Evolutionary conservation across 2,888 invertebrate species (phyloP).

Genomic region (Drosophila barbarae): DNA sequence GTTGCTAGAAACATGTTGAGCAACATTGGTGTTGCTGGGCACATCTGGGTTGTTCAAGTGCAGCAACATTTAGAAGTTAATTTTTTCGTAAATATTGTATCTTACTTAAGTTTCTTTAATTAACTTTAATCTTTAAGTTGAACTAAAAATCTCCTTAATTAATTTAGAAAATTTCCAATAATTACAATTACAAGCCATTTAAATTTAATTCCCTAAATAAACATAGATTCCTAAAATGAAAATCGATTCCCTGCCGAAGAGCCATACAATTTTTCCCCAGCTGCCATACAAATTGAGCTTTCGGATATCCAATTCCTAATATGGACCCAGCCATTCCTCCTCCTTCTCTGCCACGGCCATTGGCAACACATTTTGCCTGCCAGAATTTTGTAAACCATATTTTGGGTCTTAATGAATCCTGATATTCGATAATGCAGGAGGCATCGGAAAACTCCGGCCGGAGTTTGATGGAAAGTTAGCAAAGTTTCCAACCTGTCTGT

Average conservation of each 20-base stretch:
- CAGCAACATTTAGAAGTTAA: too few relatives aligned
- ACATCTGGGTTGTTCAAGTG: too few relatives aligned
- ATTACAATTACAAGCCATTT: not conserved
- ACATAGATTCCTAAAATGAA: not conserved
- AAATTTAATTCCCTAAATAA: not conserved
- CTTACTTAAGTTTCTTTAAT: not conserved
- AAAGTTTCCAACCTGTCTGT: conserved; percentile 62
- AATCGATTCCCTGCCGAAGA: conserved; percentile 11
- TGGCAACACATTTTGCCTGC: conserved; percentile 18
- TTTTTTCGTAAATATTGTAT: not conserved
- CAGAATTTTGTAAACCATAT: conserved; percentile 53
- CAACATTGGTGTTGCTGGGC: too few relatives aligned
- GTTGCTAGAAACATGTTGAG: too few relatives aligned
- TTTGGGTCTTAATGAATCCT: conserved; percentile 69
- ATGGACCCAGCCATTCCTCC: conserved; percentile 1
- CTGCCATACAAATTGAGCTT: conserved; percentile 16
- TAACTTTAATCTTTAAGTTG: not conserved
- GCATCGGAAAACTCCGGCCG: conserved; percentile 33
- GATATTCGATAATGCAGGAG: conserved; percentile 70
- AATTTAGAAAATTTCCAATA: not conserved
- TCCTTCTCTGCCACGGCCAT: not conserved
- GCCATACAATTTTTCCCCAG: conserved; percentile 5
- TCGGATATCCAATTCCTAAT: conserved; percentile 27
- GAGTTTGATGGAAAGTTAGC: conserved; percentile 55
- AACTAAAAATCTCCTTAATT: too few relatives aligned